Evolutionary conservation across 2,797 vertebrate species (phyloP).

Genomic region (Silurus aristotelis): DNA sequence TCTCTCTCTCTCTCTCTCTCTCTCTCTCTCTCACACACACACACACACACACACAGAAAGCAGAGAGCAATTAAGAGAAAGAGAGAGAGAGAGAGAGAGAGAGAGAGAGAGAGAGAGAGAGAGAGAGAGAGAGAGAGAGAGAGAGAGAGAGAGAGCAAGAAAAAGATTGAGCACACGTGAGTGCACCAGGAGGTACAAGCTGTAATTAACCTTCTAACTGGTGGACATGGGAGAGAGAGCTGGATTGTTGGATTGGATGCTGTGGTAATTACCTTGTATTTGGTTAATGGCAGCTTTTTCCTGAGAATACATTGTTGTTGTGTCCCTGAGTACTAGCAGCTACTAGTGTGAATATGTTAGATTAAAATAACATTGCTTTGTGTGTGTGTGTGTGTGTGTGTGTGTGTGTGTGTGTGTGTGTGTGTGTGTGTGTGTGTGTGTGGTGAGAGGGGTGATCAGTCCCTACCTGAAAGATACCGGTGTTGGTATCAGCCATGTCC

Average conservation of each 20-base stretch:
- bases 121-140: background rate
- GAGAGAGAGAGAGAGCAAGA: background rate
- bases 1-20: background rate
- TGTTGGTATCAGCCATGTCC: constrained; percentile 81
- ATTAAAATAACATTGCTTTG: background rate
- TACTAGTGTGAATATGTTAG: constrained; percentile 64
- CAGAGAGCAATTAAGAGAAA: no score
- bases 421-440: background rate
- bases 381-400: background rate
- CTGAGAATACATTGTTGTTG: background rate
- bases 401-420: background rate
- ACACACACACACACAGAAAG: background rate
- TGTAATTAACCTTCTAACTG: constrained; percentile 40
- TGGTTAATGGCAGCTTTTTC: background rate
- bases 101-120: background rate
- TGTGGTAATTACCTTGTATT: constrained; percentile 19
- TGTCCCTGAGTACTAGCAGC: background rate
- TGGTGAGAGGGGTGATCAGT: background rate
- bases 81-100: background rate
- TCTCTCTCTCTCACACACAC: background rate
- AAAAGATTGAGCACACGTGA: background rate
- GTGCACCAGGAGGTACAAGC: constrained; percentile 18
- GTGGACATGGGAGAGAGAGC: constrained; percentile 11
- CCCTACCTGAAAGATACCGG: constrained; percentile 80
- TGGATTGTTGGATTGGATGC: constrained; percentile 14